Percentiles rank a stretch among this genome's conserved stretches.
Evolutionary conservation across 2,888 invertebrate species (phyloP).

Genomic region (Diaprepes abbreviatus): DNA sequence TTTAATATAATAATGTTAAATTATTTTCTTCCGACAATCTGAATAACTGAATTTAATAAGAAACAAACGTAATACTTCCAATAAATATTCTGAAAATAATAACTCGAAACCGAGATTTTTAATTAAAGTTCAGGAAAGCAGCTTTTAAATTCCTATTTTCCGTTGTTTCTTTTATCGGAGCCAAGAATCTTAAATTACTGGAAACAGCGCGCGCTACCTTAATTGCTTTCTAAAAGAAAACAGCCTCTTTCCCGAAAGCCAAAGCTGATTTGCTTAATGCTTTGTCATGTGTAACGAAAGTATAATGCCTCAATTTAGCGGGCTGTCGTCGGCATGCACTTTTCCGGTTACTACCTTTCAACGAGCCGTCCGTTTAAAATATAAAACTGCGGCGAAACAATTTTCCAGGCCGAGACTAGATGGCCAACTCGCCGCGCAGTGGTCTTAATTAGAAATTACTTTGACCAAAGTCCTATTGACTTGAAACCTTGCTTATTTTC

Average conservation of each 20-base stretch:
- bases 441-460: no score
- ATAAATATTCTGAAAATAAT: neutral
- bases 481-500: no score
- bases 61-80: neutral
- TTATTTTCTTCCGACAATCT: no score
- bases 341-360: slow-evolving; percentile 62
- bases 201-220: slow-evolving; percentile 52
- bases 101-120: slow-evolving; percentile 5
- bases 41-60: no score
- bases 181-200: slow-evolving; percentile 19
- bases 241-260: slow-evolving; percentile 53
- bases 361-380: slow-evolving; percentile 57
- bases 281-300: slow-evolving; percentile 64
- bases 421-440: slow-evolving; percentile 41
- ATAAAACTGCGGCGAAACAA: slow-evolving; percentile 64
- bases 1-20: no score
- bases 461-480: no score
- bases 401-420: slow-evolving; percentile 58
- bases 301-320: slow-evolving; percentile 67
- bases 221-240: slow-evolving; percentile 58
- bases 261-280: slow-evolving; percentile 64
- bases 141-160: slow-evolving; percentile 29
- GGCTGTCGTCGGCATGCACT: slow-evolving; percentile 67
- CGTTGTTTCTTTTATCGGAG: slow-evolving; percentile 29
- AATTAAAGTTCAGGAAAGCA: slow-evolving; percentile 29